These are phyloP conservation scores for Microtus pennsylvanicus DNA, from an alignment of 2,113 vertebrate species.

Conservation along the genomic window DNA sequence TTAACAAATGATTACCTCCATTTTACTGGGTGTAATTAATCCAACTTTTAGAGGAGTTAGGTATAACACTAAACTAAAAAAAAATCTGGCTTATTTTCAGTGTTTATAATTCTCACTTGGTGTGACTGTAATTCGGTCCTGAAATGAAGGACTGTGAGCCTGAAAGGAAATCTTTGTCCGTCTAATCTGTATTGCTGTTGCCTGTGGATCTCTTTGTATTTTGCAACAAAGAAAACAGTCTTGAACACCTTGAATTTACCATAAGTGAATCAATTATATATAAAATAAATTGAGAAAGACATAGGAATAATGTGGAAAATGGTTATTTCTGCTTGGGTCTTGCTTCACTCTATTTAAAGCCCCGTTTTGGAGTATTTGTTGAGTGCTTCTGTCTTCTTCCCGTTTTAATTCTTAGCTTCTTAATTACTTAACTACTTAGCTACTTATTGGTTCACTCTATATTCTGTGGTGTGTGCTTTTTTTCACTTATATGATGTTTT, in stretches of 20 bases:
- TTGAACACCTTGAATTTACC: background rate
- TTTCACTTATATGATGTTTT: conserved; percentile 82
- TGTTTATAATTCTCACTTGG: conserved; percentile 18
- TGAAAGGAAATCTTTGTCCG: background rate
- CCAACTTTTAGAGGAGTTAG: background rate
- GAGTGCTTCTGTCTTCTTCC: conserved; percentile 53
- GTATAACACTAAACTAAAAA: background rate
- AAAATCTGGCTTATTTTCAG: background rate
- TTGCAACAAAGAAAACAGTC: background rate
- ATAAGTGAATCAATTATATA: background rate
- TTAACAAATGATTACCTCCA: conserved; percentile 3
- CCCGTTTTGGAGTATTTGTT: conserved; percentile 53
- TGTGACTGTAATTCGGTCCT: background rate
- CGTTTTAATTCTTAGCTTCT: conserved; percentile 74
- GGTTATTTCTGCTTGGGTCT: conserved; percentile 16
- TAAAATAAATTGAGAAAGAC: background rate
- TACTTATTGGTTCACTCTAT: conserved; percentile 75
- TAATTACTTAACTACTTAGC: background rate
- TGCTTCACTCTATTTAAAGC: conserved; percentile 60
- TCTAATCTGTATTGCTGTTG: background rate
- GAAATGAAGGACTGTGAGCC: background rate
- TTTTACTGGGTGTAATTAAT: conserved; percentile 15
- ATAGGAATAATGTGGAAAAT: conserved; percentile 13
- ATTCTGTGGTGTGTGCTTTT: conserved; percentile 76
- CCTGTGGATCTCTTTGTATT: background rate